Evolutionary conservation across 2,888 invertebrate species (phyloP).

Genomic region (Netelia virgata): DNA sequence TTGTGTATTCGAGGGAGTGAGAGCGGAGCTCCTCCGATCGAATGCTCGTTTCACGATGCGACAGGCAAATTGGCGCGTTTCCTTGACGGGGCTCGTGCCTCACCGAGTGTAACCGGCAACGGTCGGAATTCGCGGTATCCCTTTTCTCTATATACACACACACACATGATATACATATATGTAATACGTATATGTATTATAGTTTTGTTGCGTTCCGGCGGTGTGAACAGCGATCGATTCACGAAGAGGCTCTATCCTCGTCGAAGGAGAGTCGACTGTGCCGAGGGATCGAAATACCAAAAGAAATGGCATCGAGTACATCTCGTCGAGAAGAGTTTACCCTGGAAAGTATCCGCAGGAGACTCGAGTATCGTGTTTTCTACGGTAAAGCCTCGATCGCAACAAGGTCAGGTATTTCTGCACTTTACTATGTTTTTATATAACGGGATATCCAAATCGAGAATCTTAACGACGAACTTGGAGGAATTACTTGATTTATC

Average conservation of each 20-base stretch:
- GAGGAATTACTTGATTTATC: too few relatives aligned
- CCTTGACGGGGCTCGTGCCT: conserved; percentile 77
- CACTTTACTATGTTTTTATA: too few relatives aligned
- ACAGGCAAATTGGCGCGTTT: conserved; percentile 84
- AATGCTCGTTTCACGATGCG: conserved; percentile 72
- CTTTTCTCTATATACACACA: conserved; percentile 28
- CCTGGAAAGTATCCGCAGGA: not conserved
- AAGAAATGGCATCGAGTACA: not conserved
- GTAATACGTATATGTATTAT: not conserved
- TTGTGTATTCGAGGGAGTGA: conserved; percentile 54
- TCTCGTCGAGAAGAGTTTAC: conserved; percentile 31
- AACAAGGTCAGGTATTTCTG: not conserved
- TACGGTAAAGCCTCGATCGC: not conserved
- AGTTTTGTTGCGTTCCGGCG: conserved; percentile 51
- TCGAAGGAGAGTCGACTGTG: not conserved
- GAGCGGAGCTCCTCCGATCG: conserved; percentile 47
- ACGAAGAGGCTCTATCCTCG: conserved; percentile 24
- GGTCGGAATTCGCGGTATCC: conserved; percentile 72
- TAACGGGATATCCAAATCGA: too few relatives aligned
- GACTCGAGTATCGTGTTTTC: not conserved
- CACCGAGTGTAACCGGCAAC: conserved; percentile 72
- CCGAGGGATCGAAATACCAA: conserved; percentile 1
- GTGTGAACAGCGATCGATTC: conserved; percentile 66
- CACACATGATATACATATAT: conserved; percentile 7
- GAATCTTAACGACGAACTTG: too few relatives aligned